These are phyloP conservation scores for Ericerus pela DNA, from an alignment of 1,140 invertebrate genomes.

Conservation along the genomic window DNA sequence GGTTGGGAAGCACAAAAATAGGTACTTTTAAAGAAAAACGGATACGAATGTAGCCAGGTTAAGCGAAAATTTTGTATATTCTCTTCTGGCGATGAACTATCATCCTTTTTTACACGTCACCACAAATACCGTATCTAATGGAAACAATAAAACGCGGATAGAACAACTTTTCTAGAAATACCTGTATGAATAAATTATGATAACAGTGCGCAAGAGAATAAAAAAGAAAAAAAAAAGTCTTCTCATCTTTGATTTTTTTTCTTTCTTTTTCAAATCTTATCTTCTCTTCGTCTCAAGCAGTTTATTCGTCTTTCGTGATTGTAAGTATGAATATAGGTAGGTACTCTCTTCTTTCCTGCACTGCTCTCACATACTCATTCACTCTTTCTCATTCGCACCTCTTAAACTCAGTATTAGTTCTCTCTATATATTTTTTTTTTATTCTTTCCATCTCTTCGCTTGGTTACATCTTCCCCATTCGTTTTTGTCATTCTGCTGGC, in stretches of 20 bases:
- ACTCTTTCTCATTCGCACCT: too few relatives aligned
- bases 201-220: too few relatives aligned
- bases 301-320: slow-evolving; percentile 12
- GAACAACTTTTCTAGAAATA: slow-evolving; percentile 12
- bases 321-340: too few relatives aligned
- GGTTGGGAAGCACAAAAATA: too few relatives aligned
- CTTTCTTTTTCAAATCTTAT: too few relatives aligned
- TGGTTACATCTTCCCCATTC: background rate
- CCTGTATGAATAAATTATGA: slow-evolving; percentile 11
- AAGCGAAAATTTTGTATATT: slow-evolving; percentile 3
- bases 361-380: background rate
- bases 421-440: background rate
- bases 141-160: slow-evolving; percentile 12
- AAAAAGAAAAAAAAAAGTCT: slow-evolving; percentile 8
- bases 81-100: slow-evolving; percentile 8
- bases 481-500: too few relatives aligned
- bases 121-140: slow-evolving; percentile 11
- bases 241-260: slow-evolving; percentile 9
- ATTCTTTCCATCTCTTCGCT: background rate
- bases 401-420: background rate
- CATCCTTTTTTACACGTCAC: slow-evolving; percentile 9
- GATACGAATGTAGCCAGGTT: too few relatives aligned
- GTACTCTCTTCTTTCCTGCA: too few relatives aligned
- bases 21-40: too few relatives aligned
- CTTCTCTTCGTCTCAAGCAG: slow-evolving; percentile 1